Conservation (phyloP, 2,797 vertebrate genomes). For the Serranus cabrilla region DNA sequence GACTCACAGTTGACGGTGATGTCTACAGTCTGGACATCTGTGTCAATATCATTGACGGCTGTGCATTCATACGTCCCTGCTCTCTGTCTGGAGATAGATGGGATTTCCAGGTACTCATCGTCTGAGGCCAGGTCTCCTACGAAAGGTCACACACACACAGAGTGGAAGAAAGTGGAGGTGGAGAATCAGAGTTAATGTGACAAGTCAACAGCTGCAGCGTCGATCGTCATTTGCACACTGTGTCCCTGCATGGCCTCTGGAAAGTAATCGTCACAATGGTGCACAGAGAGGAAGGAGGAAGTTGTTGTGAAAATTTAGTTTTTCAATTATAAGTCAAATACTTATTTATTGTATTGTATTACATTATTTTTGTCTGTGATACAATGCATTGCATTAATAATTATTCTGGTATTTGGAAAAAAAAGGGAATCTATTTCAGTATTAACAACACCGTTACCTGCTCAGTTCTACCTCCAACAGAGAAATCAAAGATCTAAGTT, state of each 20-base stretch:
- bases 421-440: neutral
- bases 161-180: slow-evolving; percentile 30
- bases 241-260: slow-evolving; percentile 7
- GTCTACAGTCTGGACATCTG: slow-evolving; percentile 83
- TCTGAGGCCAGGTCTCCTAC: slow-evolving; percentile 82
- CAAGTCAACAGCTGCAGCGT: slow-evolving; percentile 50
- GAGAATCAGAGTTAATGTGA: slow-evolving; percentile 53
- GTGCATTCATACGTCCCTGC: slow-evolving; percentile 87
- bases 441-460: neutral
- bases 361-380: neutral
- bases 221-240: slow-evolving; percentile 10
- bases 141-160: slow-evolving; percentile 44
- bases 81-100: slow-evolving; percentile 82
- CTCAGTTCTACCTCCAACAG: neutral
- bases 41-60: slow-evolving; percentile 86
- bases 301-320: neutral
- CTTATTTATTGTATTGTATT: neutral
- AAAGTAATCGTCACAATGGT: neutral
- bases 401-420: neutral
- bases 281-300: neutral
- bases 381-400: neutral
- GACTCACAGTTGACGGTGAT: slow-evolving; percentile 88
- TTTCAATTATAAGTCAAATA: slow-evolving; percentile 6
- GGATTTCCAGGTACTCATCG: slow-evolving; percentile 86
- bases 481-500: slow-evolving; percentile 6